A percentile compares a stretch with the other conserved stretches of the same genome.
Evolutionary conservation across 1,140 invertebrate genomes (phyloP).

Genomic region (Rhagoletis pomonella): DNA sequence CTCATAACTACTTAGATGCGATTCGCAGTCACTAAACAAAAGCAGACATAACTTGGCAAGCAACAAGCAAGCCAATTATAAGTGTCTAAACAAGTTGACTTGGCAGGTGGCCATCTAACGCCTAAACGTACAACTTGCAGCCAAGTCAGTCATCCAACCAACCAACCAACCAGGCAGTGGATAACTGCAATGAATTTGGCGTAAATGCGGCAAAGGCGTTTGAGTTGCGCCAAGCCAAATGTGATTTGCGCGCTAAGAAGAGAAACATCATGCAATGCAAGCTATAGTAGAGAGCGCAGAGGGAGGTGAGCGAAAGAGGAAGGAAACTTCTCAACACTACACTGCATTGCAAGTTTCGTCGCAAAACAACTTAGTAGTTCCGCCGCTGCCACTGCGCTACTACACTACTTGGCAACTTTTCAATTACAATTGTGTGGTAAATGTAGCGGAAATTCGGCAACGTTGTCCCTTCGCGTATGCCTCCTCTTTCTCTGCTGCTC

Average conservation of each 20-base stretch:
- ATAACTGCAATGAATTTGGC: conserved; percentile 22
- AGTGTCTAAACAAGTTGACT: conserved; percentile 31
- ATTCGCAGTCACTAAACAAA: neutral
- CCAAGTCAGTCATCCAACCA: neutral
- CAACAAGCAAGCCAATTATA: conserved; percentile 2
- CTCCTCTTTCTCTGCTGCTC: neutral
- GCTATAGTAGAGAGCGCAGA: neutral
- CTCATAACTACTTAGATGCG: neutral
- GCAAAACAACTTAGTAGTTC: conserved; percentile 26
- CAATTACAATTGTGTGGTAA: conserved; percentile 48
- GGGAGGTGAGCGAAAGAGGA: neutral
- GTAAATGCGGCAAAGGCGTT: neutral
- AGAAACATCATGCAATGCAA: neutral
- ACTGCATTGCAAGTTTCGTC: neutral
- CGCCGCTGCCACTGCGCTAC: neutral
- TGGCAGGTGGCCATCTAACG: neutral
- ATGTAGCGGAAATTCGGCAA: conserved; percentile 36
- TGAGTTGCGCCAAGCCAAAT: neutral
- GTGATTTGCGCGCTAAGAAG: neutral
- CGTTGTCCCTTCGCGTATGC: neutral
- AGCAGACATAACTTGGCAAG: neutral
- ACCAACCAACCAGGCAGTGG: neutral
- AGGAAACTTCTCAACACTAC: too few species aligned
- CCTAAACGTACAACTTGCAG: neutral
- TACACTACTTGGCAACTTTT: conserved; percentile 40